Conservation (phyloP, 2,888 invertebrate species). For the Bembecia ichneumoniformis region DNA sequence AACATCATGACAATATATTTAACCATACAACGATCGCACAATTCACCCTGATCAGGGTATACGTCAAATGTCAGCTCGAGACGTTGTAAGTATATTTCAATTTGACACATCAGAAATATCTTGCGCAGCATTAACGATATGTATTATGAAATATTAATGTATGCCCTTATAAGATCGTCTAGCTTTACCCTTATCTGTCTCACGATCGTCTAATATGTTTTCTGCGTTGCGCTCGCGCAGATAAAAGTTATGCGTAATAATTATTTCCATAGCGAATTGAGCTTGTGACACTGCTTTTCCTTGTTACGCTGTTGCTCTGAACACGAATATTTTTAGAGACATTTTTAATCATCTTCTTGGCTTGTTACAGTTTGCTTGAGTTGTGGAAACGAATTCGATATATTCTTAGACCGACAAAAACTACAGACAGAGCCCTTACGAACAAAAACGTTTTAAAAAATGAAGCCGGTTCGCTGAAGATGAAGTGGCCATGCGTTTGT, state of each 20-base stretch:
- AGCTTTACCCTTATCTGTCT: conserved; percentile 24
- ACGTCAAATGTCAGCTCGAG: conserved; percentile 30
- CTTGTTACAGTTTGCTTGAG: background rate
- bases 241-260: background rate
- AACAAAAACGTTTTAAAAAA: too few relatives aligned
- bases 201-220: background rate
- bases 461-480: too few relatives aligned
- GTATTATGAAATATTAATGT: conserved; percentile 45
- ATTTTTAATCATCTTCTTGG: background rate
- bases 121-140: conserved; percentile 25
- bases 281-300: background rate
- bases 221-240: background rate
- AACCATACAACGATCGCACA: conserved; percentile 9
- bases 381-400: too few relatives aligned
- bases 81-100: conserved; percentile 41
- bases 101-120: conserved; percentile 47
- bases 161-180: conserved; percentile 23
- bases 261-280: background rate
- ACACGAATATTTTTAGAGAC: background rate
- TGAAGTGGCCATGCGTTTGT: too few relatives aligned
- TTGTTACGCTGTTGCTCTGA: background rate
- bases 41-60: conserved; percentile 4
- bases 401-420: too few relatives aligned
- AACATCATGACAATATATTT: conserved; percentile 3
- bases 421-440: too few relatives aligned